Conservation (phyloP, 2,113 vertebrate species). For the Microcebus griseorufus region DNA sequence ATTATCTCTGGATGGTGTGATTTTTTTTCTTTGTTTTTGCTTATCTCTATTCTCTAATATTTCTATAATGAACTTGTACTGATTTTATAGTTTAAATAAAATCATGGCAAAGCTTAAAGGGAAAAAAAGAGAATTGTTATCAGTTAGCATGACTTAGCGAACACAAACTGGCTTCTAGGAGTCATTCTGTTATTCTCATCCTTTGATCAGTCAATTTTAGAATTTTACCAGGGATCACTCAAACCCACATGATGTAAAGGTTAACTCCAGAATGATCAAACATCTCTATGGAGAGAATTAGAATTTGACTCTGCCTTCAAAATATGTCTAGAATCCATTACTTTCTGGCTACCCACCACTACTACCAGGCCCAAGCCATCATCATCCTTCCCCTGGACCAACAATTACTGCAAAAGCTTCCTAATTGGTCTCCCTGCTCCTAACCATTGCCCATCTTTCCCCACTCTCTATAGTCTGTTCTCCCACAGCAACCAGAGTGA, state of each 20-base stretch:
- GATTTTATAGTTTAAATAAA: slow-evolving; percentile 22
- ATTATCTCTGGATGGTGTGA: neutral
- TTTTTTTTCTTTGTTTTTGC: neutral
- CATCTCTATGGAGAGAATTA: neutral
- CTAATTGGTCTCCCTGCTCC: neutral
- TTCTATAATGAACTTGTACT: neutral
- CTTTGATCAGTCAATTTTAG: neutral
- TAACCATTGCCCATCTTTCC: neutral
- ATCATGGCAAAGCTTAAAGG: neutral
- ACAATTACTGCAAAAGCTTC: neutral
- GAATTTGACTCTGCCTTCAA: neutral
- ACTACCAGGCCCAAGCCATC: neutral
- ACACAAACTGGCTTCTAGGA: neutral
- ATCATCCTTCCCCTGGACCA: neutral
- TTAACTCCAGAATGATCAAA: slow-evolving; percentile 11
- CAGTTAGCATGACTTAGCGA: neutral
- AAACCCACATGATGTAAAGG: neutral
- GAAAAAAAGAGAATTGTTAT: neutral
- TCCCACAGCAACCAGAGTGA: neutral
- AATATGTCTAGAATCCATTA: neutral
- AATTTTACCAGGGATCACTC: slow-evolving; percentile 39
- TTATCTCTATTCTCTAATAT: neutral
- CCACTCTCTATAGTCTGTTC: neutral
- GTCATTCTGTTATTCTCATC: neutral
- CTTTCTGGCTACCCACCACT: neutral